Evolutionary conservation across 2,113 vertebrate genomes (phyloP).

Genomic region (Heterotilapia buettikoferi): DNA sequence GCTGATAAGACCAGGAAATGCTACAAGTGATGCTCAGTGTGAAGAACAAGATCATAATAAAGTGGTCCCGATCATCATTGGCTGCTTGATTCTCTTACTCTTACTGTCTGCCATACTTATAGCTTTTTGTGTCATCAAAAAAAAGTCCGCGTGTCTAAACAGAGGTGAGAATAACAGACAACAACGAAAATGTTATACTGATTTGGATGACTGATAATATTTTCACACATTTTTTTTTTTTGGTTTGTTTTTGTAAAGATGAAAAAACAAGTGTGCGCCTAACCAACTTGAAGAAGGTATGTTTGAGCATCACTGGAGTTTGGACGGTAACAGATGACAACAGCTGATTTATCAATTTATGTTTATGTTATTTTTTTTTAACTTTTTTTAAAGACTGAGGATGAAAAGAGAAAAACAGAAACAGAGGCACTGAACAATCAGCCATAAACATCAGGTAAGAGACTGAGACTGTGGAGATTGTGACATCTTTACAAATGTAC

Average conservation of each 20-base stretch:
- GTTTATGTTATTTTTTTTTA: no score
- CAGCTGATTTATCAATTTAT: no score
- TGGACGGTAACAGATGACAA: neutral
- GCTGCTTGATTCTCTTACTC: no score
- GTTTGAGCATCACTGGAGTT: neutral
- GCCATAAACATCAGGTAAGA: neutral
- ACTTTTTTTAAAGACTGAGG: neutral
- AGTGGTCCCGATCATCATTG: neutral
- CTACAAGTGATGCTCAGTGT: neutral
- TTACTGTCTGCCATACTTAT: no score
- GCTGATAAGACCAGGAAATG: neutral
- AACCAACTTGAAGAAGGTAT: neutral
- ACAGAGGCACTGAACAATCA: no score
- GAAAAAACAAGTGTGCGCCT: fast-evolving
- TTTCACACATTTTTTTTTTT: neutral
- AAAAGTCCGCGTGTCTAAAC: neutral
- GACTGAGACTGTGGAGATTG: neutral
- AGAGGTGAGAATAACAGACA: neutral
- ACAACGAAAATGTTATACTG: no score
- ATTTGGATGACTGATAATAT: neutral
- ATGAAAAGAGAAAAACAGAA: no score
- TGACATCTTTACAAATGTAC: neutral
- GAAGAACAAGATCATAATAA: neutral
- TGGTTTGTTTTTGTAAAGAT: neutral
- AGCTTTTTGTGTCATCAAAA: neutral